A percentile compares a stretch with the other conserved stretches of the same genome.
Evolutionary conservation across 1,140 invertebrate genomes (phyloP).

Genomic region (Leptinotarsa texana): DNA sequence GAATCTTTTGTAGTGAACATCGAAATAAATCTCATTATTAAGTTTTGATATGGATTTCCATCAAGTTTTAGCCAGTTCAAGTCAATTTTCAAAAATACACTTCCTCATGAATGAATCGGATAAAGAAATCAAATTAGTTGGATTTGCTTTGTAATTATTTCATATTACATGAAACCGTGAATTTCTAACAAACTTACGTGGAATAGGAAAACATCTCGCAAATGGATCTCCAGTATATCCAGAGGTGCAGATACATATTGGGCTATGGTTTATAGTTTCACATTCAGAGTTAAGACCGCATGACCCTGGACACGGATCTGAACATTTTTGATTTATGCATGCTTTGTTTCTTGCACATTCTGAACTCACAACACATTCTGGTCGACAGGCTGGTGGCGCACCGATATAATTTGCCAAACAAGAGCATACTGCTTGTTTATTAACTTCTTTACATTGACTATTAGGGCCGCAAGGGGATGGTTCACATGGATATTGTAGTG

Average conservation of each 20-base stretch:
- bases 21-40: too few species aligned
- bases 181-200: conserved; percentile 53
- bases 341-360: conserved; percentile 75
- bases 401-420: conserved; percentile 74
- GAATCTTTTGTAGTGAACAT: too few species aligned
- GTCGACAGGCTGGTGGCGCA: conserved; percentile 74
- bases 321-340: conserved; percentile 78
- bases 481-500: conserved; percentile 64
- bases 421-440: conserved; percentile 66
- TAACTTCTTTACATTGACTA: conserved; percentile 69
- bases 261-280: conserved; percentile 67
- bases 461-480: conserved; percentile 73
- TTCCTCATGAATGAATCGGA: too few species aligned
- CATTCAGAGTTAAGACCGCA: conserved; percentile 70
- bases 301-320: conserved; percentile 70
- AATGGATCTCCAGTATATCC: conserved; percentile 66
- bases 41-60: too few species aligned
- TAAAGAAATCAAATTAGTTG: too few species aligned
- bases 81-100: too few species aligned
- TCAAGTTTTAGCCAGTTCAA: too few species aligned
- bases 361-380: conserved; percentile 77
- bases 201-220: conserved; percentile 58
- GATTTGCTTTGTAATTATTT: too few species aligned
- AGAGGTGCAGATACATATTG: conserved; percentile 63
- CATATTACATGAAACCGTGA: too few species aligned